A percentile compares a stretch with the other conserved stretches of the same genome.
phyloP scores from a whole-genome alignment of 2,888 invertebrate species.

The Phyto melanocephala region DNA sequence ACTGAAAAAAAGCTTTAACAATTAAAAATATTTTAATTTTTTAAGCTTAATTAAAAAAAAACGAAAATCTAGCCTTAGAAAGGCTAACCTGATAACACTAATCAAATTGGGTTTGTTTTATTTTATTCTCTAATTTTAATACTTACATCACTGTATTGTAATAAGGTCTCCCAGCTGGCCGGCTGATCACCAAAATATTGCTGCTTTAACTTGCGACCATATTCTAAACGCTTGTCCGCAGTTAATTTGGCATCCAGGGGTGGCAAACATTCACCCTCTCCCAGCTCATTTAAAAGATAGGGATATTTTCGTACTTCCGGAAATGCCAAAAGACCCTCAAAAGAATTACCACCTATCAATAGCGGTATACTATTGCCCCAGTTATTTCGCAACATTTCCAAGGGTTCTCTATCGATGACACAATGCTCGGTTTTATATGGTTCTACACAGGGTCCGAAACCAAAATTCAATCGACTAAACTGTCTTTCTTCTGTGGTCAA shows the following conservation, averaged over 20 bases:
- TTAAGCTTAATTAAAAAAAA: too few relatives aligned
- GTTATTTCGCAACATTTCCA: constrained; percentile 75
- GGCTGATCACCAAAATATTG: constrained; percentile 79
- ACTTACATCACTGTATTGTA: constrained; percentile 77
- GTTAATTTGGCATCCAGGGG: constrained; percentile 74
- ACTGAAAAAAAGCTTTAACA: too few relatives aligned
- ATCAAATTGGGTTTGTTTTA: too few relatives aligned
- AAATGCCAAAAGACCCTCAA: constrained; percentile 76
- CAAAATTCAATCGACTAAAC: constrained; percentile 72
- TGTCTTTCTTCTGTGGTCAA: constrained; percentile 75
- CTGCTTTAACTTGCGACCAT: constrained; percentile 77
- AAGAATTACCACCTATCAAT: constrained; percentile 77
- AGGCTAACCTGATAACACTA: too few relatives aligned
- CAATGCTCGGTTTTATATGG: constrained; percentile 75
- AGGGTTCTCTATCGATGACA: constrained; percentile 73
- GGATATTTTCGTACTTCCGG: constrained; percentile 75
- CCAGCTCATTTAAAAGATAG: constrained; percentile 70
- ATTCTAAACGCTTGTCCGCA: constrained; percentile 71
- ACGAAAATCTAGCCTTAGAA: too few relatives aligned
- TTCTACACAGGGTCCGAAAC: constrained; percentile 76
- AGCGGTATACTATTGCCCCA: constrained; percentile 78
- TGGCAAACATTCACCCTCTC: constrained; percentile 74
- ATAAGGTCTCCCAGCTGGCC: constrained; percentile 75
- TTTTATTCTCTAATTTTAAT: too few relatives aligned
- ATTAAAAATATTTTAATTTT: too few relatives aligned